Evolutionary conservation across 2,888 invertebrate species (phyloP).

Genomic region (Agrypnus murinus): DNA sequence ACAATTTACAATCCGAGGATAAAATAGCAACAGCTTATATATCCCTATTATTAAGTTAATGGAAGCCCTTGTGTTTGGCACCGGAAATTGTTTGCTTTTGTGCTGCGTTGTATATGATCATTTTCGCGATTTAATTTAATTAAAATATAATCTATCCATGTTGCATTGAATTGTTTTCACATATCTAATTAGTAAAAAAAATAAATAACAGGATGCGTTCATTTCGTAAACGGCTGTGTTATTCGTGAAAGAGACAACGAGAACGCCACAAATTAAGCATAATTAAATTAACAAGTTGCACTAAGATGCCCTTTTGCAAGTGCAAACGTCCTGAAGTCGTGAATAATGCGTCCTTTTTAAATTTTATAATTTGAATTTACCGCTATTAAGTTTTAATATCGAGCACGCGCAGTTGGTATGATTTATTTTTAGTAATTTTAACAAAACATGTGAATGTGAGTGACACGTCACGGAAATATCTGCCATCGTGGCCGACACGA

Average conservation of each 20-base stretch:
- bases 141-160: no score
- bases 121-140: constrained; percentile 6
- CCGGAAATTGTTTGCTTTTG: constrained; percentile 30
- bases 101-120: background rate
- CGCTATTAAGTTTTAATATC: background rate
- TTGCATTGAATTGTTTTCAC: no score
- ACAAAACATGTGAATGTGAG: background rate
- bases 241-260: background rate
- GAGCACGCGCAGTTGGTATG: background rate
- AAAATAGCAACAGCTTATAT: constrained; percentile 21
- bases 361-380: background rate
- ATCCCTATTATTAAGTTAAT: constrained; percentile 38
- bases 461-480: constrained; percentile 47
- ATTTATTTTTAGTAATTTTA: background rate
- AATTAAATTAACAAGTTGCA: constrained; percentile 10
- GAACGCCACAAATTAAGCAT: constrained; percentile 1
- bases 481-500: constrained; percentile 52
- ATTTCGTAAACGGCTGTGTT: background rate
- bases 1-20: constrained; percentile 22
- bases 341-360: no score
- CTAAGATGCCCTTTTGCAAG: constrained; percentile 23
- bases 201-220: background rate
- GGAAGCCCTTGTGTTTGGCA: constrained; percentile 33
- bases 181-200: no score
- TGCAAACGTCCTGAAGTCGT: constrained; percentile 6